A percentile compares a stretch with the other conserved stretches of the same genome.
phyloP scores from a whole-genome alignment of 2,888 invertebrate genomes.

The Cistogaster globosa region DNA sequence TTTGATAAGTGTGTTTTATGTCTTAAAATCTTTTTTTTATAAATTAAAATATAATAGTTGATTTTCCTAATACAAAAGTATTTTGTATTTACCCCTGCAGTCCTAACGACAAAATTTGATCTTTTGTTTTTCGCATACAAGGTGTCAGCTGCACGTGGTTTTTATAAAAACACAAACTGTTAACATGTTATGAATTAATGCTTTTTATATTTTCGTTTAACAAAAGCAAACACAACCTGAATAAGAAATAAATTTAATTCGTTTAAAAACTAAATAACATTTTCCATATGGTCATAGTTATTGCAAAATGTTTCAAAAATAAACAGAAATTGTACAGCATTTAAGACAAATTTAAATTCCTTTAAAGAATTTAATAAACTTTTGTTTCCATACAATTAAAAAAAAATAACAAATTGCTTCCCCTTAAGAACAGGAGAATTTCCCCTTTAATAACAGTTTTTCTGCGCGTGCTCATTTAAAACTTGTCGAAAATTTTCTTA shows the following conservation, averaged over 20 bases:
- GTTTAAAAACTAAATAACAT: no score
- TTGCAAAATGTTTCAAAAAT: no score
- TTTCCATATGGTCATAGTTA: no score
- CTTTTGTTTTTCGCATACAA: neutral
- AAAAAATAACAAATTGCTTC: neutral
- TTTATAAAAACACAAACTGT: neutral
- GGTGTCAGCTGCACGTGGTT: neutral
- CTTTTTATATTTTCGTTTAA: neutral
- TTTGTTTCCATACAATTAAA: neutral
- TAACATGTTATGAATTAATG: neutral
- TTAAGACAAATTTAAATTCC: neutral
- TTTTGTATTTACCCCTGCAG: neutral
- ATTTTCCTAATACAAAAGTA: neutral
- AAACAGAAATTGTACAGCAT: no score
- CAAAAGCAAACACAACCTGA: no score
- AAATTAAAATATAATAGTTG: no score
- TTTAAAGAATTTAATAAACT: neutral
- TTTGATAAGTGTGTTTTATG: no score
- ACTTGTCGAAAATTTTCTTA: constrained; percentile 52
- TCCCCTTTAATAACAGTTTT: constrained; percentile 58
- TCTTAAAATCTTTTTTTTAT: no score
- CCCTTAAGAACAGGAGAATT: constrained; percentile 1
- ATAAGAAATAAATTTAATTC: no score
- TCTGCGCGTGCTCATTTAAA: constrained; percentile 40
- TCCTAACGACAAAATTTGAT: neutral